Evolutionary conservation across 2,113 vertebrate species (phyloP), one percentile per base, ranked within the genome.

Genomic region (Gobiocypris rarus): DNA sequence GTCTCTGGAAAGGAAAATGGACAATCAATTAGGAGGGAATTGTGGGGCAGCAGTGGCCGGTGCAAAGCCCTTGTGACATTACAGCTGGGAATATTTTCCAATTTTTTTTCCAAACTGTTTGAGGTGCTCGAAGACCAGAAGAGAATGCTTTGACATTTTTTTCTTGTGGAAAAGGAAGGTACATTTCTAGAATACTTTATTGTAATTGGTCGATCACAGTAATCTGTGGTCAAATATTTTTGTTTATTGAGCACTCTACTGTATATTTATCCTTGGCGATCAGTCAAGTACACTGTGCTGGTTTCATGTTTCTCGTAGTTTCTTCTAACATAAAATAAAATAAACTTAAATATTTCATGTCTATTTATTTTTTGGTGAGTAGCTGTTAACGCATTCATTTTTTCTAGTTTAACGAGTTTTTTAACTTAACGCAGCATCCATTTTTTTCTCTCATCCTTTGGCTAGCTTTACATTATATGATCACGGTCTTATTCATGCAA

Each of bases 31-130:
- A 65, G 63, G 41, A 43, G 38, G 59, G 67, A 81, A n/a, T 28
- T 78, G 86, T 86, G 83, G 48, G 81, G 81, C 86, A 73, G 83
- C 28, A 31, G 75, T 31, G 31, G 45, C 65, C 17, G 7, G 70
- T 70, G 80, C 84, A 81, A 83, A 14, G 61, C 87, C 87, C 91
- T 91, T 91, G 90, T 94, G 91, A 92, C 86, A 65, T 83, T 86
- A 87, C 92, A 92, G 89, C 89, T 92, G 89, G 86, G 89, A 94
- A 89, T 89, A 92, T 90, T 92, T 93, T 92, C 88, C 89, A 87
- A 86, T 86, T 88, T 90, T 75, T 74, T 88, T 88, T 79, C 88
- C 92, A 93, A 90, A 45, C 90, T 92, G 34, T 34, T 58, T 70
- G 58, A 83, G 65, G 54, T 56, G 45, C 26, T 70, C 3, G 15